Base-by-base conservation (phyloP, 2,113 vertebrate genomes). In the Eonycteris spelaea region DNA sequence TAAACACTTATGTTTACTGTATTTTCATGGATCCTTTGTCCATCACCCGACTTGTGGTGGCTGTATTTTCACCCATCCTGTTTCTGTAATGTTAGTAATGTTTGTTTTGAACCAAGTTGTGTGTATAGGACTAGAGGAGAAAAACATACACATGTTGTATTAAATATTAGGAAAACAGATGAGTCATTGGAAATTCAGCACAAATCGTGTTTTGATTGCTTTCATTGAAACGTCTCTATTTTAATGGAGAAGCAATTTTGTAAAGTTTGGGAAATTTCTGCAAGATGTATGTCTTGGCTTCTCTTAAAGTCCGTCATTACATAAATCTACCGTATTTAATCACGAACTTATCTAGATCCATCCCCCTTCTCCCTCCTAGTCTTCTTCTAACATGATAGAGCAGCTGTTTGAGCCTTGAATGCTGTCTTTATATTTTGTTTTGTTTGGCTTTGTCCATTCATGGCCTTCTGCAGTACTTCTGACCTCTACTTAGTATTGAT, bases 91-190 rank as follows among this genome's bases (percentile, higher is more conserved):
- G 4, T 0, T 51, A 40, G 38, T 45, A 12, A n/a, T n/a, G n/a
- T 74, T 97, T 95, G 18, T 85, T 91, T 38, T 51, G 43, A 83
- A 51, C 55, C 55, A 82, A 30, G 19, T 55, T 67, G 75, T 78
- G 12, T 9, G 4, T 68, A 5, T 71, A 48, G 5, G 59, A 65
- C 65, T 3, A 75, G 67, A 70, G 45, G 38, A 35, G 38, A 61
- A 86, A 90, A 51, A 67, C 12, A 28, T 84, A 22, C 16, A 6
- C 28, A 2, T 57, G 3, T 68, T 82, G 4, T 63, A n/a, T 35
- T 85, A 82, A 78, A 61, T 67, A 73, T 45, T 55, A 68, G 45
- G 7, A 75, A 80, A 68, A 55, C 51, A 89, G 35, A 33, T 30
- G 5, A 30, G 24, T 71, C 89, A 0, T 78, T 78, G 45, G 73